phyloP scores from a whole-genome alignment of 2,797 vertebrate species.

The Echiichthys vipera region DNA sequence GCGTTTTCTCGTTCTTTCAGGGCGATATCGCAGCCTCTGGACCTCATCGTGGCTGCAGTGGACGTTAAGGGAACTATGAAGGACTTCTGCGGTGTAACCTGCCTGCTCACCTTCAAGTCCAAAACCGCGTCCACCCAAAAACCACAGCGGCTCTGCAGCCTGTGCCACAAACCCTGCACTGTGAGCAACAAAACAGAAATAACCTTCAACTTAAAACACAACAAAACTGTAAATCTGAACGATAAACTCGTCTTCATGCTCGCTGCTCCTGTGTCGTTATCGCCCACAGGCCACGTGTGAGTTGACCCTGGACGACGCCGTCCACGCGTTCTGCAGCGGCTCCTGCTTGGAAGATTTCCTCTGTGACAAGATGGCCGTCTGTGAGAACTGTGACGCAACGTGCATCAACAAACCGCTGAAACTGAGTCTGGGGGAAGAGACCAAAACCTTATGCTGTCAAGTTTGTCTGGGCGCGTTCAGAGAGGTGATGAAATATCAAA shows the following conservation, averaged over 20 bases:
- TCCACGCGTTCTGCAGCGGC: constrained; percentile 54
- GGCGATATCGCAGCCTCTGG: constrained; percentile 88
- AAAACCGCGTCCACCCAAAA: constrained; percentile 55
- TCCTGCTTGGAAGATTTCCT: constrained; percentile 46
- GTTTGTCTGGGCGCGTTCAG: constrained; percentile 43
- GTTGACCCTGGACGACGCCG: neutral
- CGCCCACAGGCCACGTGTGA: constrained; percentile 20
- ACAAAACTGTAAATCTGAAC: accelerated
- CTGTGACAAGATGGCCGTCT: neutral
- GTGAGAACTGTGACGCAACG: constrained; percentile 42
- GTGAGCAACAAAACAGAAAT: constrained; percentile 79
- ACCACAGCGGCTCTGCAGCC: constrained; percentile 79
- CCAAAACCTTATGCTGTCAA: constrained; percentile 32
- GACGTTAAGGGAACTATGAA: constrained; percentile 87
- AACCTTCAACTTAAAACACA: neutral
- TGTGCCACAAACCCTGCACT: constrained; percentile 88
- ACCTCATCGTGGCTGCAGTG: constrained; percentile 92
- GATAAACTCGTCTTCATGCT: neutral
- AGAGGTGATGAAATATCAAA: constrained; percentile 36
- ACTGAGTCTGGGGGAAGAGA: constrained; percentile 36
- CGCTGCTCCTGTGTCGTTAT: neutral
- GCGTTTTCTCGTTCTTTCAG: constrained; percentile 68
- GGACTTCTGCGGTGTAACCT: constrained; percentile 92
- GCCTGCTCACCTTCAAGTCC: constrained; percentile 87
- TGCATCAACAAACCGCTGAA: constrained; percentile 22